phyloP scores from a whole-genome alignment of 1,140 invertebrate species.

The Papilio helenus region DNA sequence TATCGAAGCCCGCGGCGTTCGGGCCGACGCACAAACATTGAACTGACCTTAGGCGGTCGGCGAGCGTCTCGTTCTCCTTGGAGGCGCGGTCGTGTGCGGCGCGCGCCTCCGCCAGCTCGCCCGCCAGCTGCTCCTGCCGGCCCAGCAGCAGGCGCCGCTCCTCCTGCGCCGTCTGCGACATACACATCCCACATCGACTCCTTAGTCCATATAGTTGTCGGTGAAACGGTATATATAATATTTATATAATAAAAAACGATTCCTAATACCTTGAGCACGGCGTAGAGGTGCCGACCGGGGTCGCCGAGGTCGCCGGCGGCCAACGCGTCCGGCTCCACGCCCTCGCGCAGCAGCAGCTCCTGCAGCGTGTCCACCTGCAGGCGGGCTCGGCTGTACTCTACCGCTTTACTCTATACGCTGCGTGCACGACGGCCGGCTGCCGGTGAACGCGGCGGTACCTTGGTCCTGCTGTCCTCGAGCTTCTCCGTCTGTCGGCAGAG shows the following conservation, averaged over 20 bases:
- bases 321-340: conserved; percentile 84
- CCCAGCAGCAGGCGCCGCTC: conserved; percentile 88
- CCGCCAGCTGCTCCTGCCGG: conserved; percentile 91
- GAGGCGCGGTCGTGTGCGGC: conserved; percentile 79
- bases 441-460: conserved; percentile 72
- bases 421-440: neutral
- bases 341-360: conserved; percentile 86
- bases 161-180: conserved; percentile 88
- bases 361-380: conserved; percentile 87
- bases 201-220: neutral
- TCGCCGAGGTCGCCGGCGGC: conserved; percentile 90
- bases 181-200: neutral
- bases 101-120: conserved; percentile 85
- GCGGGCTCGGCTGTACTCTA: neutral
- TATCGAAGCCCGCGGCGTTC: neutral
- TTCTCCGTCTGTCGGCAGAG: conserved; percentile 95
- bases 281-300: conserved; percentile 92
- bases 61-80: conserved; percentile 85
- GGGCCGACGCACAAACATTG: neutral
- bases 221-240: too few species aligned
- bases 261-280: conserved; percentile 88
- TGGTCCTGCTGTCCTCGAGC: conserved; percentile 91
- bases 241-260: neutral
- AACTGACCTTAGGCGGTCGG: conserved; percentile 85
- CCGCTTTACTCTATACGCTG: neutral